Evolutionary conservation across 2,888 invertebrate species (phyloP), one percentile per base, ranked within the genome.

Genomic region (Antheraea assamensis): DNA sequence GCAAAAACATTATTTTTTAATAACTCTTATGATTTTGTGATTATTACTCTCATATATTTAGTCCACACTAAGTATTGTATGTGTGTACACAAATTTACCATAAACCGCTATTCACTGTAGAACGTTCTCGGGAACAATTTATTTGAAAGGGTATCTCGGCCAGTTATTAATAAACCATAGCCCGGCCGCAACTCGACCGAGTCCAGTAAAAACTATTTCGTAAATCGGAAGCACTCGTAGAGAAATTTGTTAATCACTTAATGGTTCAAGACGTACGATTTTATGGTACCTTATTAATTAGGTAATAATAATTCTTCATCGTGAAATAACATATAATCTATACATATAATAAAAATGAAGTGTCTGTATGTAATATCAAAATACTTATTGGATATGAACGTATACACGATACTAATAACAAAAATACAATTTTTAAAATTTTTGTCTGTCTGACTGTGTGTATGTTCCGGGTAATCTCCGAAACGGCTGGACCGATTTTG

Each of bases 131-230:
- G n/a, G 15, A 74, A 70, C 61, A 72, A 49, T 74, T 72, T 74
- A 58, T 74, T 72, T 42, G 49, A 30, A 64, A 66, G 64, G 74
- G 72, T 64, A 74, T 72, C 35, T 74, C 72, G 74, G 74, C 72
- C 72, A 74, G 61, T 31, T 71, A 71, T 71, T 71, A 71, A 71
- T 71, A 71, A 58, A n/a, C 58, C 21, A 21, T 21, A 64, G 61
- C 61, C 61, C 61, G 35, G 68, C 68, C 68, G 35, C 68, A 35
- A n/a, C 68, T 68, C 31, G 8, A n/a, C 8, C 31, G 35, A 3
- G 35, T 64, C 35, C 15, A 68, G 35, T 27, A 17, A 30, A 68
- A 35, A 68, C 68, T 21, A 68, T 35, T 68, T 68, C 35, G 35
- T 68, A 68, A 68, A 15, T 68, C 35, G 35, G 68, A 68, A 35